Conservation (phyloP, 2,888 invertebrate species). For the Acrobasis repandana region DNA sequence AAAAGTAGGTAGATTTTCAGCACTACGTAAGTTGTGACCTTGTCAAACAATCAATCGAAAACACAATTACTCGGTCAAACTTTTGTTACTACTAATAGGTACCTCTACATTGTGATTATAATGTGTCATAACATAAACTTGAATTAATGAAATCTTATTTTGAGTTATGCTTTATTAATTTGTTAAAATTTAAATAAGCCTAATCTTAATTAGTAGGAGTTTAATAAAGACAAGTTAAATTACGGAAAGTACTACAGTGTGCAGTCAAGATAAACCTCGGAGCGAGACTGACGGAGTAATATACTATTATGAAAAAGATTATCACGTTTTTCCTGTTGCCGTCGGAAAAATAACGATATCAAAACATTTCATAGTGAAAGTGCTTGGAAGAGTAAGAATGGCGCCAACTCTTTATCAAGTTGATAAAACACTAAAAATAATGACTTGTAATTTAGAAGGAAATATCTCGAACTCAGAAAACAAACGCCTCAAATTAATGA, state of each 20-base stretch:
- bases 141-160: background rate
- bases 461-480: constrained; percentile 19
- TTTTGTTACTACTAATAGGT: too few species aligned
- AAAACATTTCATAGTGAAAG: background rate
- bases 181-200: background rate
- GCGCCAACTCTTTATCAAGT: constrained; percentile 4
- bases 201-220: background rate
- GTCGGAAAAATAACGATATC: constrained; percentile 7
- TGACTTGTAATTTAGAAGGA: constrained; percentile 25
- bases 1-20: too few species aligned
- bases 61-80: too few species aligned
- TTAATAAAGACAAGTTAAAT: background rate
- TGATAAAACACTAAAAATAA: constrained; percentile 18
- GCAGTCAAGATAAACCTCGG: background rate
- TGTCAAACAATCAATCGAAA: too few species aligned
- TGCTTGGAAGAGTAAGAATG: background rate
- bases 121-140: too few species aligned
- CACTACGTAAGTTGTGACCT: too few species aligned
- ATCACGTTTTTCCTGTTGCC: background rate
- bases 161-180: background rate
- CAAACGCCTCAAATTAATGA: constrained; percentile 50
- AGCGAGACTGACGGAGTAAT: background rate
- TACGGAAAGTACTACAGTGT: background rate
- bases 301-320: background rate
- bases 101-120: too few species aligned